Evolutionary conservation across 2,797 vertebrate genomes (phyloP).

Genomic region (Chelonia mydas): DNA sequence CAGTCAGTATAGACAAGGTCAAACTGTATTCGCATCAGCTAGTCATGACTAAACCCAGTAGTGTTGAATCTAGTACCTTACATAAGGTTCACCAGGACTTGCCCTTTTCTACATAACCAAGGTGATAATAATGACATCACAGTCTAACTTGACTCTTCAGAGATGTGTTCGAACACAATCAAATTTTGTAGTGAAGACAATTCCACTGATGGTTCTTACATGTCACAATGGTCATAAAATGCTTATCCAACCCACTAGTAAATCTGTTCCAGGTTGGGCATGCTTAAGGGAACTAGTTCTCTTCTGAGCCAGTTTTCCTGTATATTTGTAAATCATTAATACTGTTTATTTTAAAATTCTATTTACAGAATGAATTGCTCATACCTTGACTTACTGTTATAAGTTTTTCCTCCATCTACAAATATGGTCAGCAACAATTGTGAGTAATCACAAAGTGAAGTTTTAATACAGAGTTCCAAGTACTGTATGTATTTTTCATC

Average conservation of each 20-base stretch:
- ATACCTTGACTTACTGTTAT: not conserved
- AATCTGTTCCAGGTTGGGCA: not conserved
- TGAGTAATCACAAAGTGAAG: not conserved
- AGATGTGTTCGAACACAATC: not conserved
- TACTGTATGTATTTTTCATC: conserved; percentile 53
- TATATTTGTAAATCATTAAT: not conserved
- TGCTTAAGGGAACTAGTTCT: not conserved
- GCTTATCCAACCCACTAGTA: not conserved
- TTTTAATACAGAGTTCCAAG: conserved; percentile 9
- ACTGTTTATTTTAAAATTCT: not conserved
- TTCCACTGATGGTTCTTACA: not conserved
- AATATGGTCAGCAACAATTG: not conserved
- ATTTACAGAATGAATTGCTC: not conserved
- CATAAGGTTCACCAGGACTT: not conserved
- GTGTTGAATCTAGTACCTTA: not conserved
- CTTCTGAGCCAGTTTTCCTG: not conserved
- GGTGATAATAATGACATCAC: not conserved
- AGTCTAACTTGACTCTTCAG: not conserved
- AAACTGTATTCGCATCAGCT: not conserved
- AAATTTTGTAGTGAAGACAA: not conserved
- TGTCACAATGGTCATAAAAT: not conserved
- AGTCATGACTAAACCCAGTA: not conserved
- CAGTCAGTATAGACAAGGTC: not conserved
- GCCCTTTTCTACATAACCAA: rapidly evolving
- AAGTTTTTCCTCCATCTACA: not conserved